phyloP scores from a whole-genome alignment of 2,888 invertebrate genomes.

The Drosophila lutescens region DNA sequence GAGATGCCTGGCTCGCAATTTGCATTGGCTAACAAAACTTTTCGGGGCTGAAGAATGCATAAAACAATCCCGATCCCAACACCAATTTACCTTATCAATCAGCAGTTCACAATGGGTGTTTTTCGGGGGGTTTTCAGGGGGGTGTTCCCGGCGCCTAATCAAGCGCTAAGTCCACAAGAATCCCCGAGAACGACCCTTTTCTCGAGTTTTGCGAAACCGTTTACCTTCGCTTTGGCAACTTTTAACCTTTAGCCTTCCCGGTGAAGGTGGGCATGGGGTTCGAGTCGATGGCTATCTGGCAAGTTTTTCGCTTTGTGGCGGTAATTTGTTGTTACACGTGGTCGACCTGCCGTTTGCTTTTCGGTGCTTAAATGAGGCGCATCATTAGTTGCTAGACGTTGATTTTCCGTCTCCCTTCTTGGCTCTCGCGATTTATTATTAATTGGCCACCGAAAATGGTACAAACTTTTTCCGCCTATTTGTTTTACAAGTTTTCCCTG shows the following conservation, averaged over 20 bases:
- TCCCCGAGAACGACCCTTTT: conserved; percentile 38
- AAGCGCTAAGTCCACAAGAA: conserved; percentile 57
- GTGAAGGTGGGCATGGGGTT: background rate
- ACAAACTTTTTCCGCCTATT: conserved; percentile 61
- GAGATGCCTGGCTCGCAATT: conserved; percentile 51
- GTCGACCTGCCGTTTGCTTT: conserved; percentile 29
- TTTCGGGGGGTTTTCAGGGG: background rate
- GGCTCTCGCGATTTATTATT: conserved; percentile 67
- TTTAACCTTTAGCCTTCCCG: conserved; percentile 60
- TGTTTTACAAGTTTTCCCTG: conserved; percentile 44
- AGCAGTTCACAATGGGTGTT: conserved; percentile 30
- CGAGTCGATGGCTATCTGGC: conserved; percentile 39
- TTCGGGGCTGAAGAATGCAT: conserved; percentile 6
- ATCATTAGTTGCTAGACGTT: conserved; percentile 64
- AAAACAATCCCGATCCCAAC: conserved; percentile 31
- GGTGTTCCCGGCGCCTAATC: conserved; percentile 62
- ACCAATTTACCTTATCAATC: conserved; percentile 70
- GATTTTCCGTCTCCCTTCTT: conserved; percentile 35
- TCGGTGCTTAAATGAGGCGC: conserved; percentile 57
- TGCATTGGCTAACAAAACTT: conserved; percentile 36
- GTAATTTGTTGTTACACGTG: conserved; percentile 78
- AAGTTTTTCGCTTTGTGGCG: conserved; percentile 62
- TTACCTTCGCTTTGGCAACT: conserved; percentile 30
- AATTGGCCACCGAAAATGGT: conserved; percentile 56
- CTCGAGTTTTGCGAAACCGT: conserved; percentile 34